These are phyloP conservation scores for Drosophila repletoides DNA, from an alignment of 1,140 invertebrate species.

Conservation along the genomic window DNA sequence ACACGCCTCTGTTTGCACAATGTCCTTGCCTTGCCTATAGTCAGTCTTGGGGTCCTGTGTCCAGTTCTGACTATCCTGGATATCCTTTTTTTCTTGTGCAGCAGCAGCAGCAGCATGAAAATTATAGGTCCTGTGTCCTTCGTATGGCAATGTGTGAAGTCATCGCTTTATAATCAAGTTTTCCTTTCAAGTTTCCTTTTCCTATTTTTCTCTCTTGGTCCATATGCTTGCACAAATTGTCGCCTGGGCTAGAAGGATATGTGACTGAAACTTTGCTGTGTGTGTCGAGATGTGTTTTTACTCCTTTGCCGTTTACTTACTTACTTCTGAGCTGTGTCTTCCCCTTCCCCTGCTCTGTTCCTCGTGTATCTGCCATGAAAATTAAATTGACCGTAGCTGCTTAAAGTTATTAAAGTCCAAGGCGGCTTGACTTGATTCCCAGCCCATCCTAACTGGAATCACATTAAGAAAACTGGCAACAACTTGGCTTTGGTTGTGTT, in stretches of 20 bases:
- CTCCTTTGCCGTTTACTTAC: constrained; percentile 59
- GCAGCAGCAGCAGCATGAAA: constrained; percentile 50
- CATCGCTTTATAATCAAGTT: constrained; percentile 82
- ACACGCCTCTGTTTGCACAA: constrained; percentile 75
- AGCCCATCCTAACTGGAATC: constrained; percentile 17
- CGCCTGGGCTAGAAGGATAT: constrained; percentile 59
- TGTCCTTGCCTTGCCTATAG: constrained; percentile 48
- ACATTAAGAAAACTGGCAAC: constrained; percentile 29
- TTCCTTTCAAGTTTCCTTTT: constrained; percentile 74
- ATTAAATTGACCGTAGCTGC: constrained; percentile 82
- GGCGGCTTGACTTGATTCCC: constrained; percentile 12
- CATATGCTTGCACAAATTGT: constrained; percentile 76
- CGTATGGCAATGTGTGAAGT: constrained; percentile 76
- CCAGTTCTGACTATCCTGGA: constrained; percentile 15
- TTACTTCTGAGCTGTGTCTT: constrained; percentile 47
- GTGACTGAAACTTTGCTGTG: constrained; percentile 28
- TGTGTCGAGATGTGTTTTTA: constrained; percentile 31
- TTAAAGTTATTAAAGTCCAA: constrained; percentile 76
- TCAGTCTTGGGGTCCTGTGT: neutral
- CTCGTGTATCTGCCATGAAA: constrained; percentile 62
- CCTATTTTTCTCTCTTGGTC: constrained; percentile 33
- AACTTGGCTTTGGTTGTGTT: neutral
- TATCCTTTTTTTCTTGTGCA: constrained; percentile 40
- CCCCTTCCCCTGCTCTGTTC: constrained; percentile 11
- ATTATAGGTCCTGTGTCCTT: constrained; percentile 68